phyloP scores from a whole-genome alignment of 2,113 vertebrate genomes.

The Cettia cetti region DNA sequence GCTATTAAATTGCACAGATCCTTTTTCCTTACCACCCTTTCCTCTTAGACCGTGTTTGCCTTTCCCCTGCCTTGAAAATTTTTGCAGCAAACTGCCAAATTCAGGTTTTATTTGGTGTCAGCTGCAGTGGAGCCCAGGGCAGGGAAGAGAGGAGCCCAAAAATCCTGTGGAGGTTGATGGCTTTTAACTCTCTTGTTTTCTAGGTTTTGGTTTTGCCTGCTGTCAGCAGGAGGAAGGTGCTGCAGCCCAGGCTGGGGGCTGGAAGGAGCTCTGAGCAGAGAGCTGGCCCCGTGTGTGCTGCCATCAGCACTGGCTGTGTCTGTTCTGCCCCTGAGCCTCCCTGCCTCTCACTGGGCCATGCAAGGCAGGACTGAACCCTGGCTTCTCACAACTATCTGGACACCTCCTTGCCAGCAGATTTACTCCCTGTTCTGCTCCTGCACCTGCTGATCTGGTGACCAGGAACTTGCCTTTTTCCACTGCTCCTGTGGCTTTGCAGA shows the following conservation, averaged over 20 bases:
- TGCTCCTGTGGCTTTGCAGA: background rate
- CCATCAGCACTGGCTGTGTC: accelerated
- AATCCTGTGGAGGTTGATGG: background rate
- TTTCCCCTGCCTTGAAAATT: background rate
- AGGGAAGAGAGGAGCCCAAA: background rate
- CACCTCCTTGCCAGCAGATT: background rate
- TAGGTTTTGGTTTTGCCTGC: background rate
- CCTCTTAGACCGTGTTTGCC: background rate
- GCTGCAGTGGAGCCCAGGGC: background rate
- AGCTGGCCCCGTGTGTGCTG: accelerated
- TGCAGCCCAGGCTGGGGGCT: background rate
- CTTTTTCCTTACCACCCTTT: background rate
- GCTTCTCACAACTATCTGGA: background rate
- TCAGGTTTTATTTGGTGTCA: background rate
- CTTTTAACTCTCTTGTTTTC: background rate
- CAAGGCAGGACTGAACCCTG: background rate
- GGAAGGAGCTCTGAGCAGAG: background rate
- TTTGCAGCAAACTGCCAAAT: background rate
- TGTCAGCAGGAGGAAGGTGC: background rate
- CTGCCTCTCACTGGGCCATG: background rate
- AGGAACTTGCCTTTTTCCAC: background rate
- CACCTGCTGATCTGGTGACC: background rate
- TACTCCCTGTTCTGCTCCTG: background rate
- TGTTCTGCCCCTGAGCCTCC: background rate
- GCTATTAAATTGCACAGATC: background rate